Base-by-base conservation (phyloP, 1,140 invertebrate genomes). In the Euborellia annulipes region DNA sequence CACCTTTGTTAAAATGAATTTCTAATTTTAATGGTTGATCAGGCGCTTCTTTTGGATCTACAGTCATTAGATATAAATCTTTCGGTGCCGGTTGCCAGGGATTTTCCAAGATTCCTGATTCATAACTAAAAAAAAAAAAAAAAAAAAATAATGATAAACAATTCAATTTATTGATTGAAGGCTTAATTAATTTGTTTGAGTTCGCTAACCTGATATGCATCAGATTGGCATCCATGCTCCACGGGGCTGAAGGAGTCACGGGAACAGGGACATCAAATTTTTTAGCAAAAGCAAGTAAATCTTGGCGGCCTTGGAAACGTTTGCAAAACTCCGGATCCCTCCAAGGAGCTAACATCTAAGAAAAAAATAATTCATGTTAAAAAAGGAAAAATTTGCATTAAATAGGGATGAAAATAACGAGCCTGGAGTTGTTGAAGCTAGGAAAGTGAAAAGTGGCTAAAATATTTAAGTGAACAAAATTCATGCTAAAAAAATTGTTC, bases 181-280 rank as follows among this genome's bases (percentile, higher is more conserved):
- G n/a, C n/a, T n/a, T n/a, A n/a, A n/a, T n/a, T n/a, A n/a, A n/a
- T n/a, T n/a, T n/a, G n/a, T n/a, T n/a, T n/a, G 34, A 9, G 13
- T 7, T 39, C 9, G 55, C 18, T 45, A 52, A 76, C 74, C 75
- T 78, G 40, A 85, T 77, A 55, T 88, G 83, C 69, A 85, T 73
- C n/a, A 88, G 69, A 59, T 90, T 90, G 17, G 80, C 82, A 61
- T 88, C 85, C 55, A 79, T 85, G 52, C 82, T 86, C 82, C 83
- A 88, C 0, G 84, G 83, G 20, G 73, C 67, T 56, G 82, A 77
- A 2, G 75, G 75, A 13, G 82, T 85, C 3, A 80, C 80, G 9
- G 80, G 75, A 2, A 85, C 71, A 4, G 81, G 78, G 36, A 89
- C 85, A 30, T 68, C 67, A 55, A 85, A 68, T 45, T 67, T 54